Base-by-base conservation (phyloP, 2,888 invertebrate genomes). In the Arenicola marina region DNA sequence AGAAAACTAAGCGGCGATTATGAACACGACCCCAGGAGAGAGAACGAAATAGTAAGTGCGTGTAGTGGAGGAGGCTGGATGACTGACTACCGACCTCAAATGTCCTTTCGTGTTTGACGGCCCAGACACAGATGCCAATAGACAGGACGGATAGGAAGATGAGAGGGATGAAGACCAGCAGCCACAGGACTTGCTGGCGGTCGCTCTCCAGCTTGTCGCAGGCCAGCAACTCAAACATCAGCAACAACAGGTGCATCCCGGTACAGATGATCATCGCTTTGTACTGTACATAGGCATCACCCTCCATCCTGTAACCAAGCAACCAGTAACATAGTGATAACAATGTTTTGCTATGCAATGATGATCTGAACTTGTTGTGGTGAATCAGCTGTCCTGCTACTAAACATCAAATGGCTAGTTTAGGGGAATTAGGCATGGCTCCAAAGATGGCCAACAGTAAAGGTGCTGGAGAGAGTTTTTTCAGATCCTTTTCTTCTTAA, bases 251-350 rank as follows among this genome's bases (percentile, higher is more conserved):
- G 83, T 99, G 98, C 77, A 98, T 88, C 51, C 95, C 93, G 73
- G 96, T 87, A 67, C 94, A 95, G 81, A 98, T 94, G 65, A 98
- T 87, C 97, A 99, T 98, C 21, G 96, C 95, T 84, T 96, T 96
- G 84, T 95, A 99, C 84, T 99, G 98, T 44, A 95, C 91, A 83
- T 96, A 95, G 4, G 95, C 93, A 86, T 95, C 94, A 71, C 93
- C 93, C 86, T 97, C 97, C 75, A 94, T 86, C 82, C 97, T 93
- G 85, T 24, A n/a, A n/a, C n/a, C n/a, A n/a, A n/a, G n/a, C n/a
- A n/a, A n/a, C n/a, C n/a, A 48, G 48, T 21, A 7, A 48, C 48
- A 48, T n/a, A 11, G 24, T 7, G 26, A 48, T 48, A 38, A 15
- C 38, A 38, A 38, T 38, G 18, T 15, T 38, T 38, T 38, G 11